Conservation (phyloP, 1,140 invertebrate genomes). For the Zaprionus ghesquierei region DNA sequence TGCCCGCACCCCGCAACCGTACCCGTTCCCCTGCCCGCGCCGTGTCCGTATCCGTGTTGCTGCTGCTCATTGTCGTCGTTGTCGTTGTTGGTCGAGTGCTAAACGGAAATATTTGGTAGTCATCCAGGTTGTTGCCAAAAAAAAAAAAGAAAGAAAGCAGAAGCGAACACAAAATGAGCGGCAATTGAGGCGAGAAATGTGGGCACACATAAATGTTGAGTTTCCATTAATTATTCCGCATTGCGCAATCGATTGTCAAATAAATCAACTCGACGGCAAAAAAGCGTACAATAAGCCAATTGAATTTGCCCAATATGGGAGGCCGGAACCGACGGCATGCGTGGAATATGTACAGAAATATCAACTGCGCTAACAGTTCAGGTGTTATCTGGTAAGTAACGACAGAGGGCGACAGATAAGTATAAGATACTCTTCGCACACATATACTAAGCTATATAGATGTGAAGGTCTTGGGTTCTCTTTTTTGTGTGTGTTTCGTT, state of each 20-base stretch:
- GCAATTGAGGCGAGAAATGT: slow-evolving; percentile 64
- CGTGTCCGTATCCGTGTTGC: slow-evolving; percentile 25
- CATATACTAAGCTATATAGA: not conserved
- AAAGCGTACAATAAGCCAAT: slow-evolving; percentile 17
- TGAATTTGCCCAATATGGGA: slow-evolving; percentile 33
- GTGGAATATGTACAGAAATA: slow-evolving; percentile 22
- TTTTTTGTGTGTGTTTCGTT: not conserved
- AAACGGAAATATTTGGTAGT: slow-evolving; percentile 73
- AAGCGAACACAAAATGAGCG: slow-evolving; percentile 28
- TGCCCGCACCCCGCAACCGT: slow-evolving; percentile 33
- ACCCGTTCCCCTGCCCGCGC: slow-evolving; percentile 7
- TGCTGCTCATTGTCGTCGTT: slow-evolving; percentile 23
- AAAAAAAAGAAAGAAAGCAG: not conserved
- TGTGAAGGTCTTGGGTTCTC: not conserved
- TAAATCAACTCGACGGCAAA: slow-evolving; percentile 34
- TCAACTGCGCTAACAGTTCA: slow-evolving; percentile 2
- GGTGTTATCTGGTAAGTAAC: slow-evolving; percentile 30
- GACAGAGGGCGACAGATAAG: too few species aligned
- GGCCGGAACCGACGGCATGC: slow-evolving; percentile 10
- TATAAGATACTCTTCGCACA: not conserved
- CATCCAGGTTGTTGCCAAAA: slow-evolving; percentile 42
- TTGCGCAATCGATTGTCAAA: slow-evolving; percentile 68
- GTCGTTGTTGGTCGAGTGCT: slow-evolving; percentile 46
- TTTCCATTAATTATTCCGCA: slow-evolving; percentile 64
- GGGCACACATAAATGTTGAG: slow-evolving; percentile 33